Base-by-base conservation (phyloP, 2,797 vertebrate species). In the Muraenolepis orangiensis region DNA sequence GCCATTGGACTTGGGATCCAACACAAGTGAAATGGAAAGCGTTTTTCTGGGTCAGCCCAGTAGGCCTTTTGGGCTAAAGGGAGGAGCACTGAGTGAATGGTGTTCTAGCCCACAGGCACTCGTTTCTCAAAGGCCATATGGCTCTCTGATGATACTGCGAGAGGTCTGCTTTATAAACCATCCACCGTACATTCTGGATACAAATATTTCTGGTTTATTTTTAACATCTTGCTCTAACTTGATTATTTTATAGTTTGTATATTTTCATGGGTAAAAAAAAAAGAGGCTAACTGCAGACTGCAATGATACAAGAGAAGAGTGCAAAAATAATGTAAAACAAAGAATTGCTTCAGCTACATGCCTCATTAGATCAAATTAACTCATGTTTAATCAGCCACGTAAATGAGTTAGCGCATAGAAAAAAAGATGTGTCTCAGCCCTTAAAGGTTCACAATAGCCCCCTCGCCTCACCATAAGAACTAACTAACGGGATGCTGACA, bases 21-120 rank as follows among this genome's bases (percentile, higher is more conserved):
- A 71, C 26, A 72, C 30, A 79, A 73, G 70, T 68, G 64, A 78
- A 76, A 80, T 71, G 76, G 75, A 74, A 73, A 72, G 38, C 67
- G 46, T 82, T 91, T n/a, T 90, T 92, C 86, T 91, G 82, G 88
- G 88, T 91, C 89, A 91, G 38, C 82, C 75, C 87, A 87, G 86
- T 84, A 85, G 89, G 89, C 80, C 80, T 73, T n/a, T 75, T 79
- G 81, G 80, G 81, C 76, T 87, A 78, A 87, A 78, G 82, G 79
- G 85, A 88, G 86, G 83, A 86, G 85, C 87, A 86, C 77, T 79
- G 75, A 61, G 70, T 87, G 85, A 81, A 79, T 75, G 74, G 79
- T 76, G 77, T 69, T 78, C 74, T 78, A 77, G 87, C 92, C 90
- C 80, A 77, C 76, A 89, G 90, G 86, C 88, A 85, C 79, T 76